Base-by-base conservation (phyloP, 1,140 invertebrate genomes). In the Brachionus rotundiformis region DNA sequence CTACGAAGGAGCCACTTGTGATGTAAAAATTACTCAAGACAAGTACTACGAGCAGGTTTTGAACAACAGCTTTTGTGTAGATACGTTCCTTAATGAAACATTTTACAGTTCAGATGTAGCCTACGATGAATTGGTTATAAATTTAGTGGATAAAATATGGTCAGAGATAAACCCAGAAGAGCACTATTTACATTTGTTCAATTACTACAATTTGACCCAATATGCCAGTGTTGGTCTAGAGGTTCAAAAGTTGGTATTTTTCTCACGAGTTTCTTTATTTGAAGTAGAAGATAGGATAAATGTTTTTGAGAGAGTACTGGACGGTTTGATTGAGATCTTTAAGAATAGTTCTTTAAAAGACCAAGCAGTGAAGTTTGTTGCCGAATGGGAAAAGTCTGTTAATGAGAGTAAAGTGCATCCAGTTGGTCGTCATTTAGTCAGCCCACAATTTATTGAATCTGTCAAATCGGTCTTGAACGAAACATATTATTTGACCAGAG, bases 1-100 rank as follows among this genome's bases (percentile, higher is more conserved):
- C 25, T 73, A 44, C n/a, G 68, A 73, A 19, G 68, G 68, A 44
- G n/a, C 16, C 6, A 25, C 68, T 44, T 73, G 68, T 73, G 68
- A 73, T 10, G 11, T 4, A 44, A 29, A 41, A 73, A 29, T 41
- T 11, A 10, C 13, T 7, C 36, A 44, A 44, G 36, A 73, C 7
- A 25, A 31, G 3, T 19, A 19, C 23, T 73, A 8, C 10, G 36
- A 73, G 27, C 16, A 44, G 13, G 13, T 73, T 11, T 44, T 73
- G 41, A 73, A 41, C 36, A 73, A 47, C 11, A 41, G 10, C n/a
- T 73, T 73, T 23, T 19, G 7, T 23, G 25, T 73, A n/a, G 68
- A 44, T 11, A 44, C 3, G 25, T 73, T 25, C n/a, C 10, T 41
- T 1, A 73, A 73, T 27, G 68, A 73, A 19, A 73, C 68, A 4